phyloP scores from a whole-genome alignment of 1,140 invertebrate genomes.

The Anoplolepis gracilipes region DNA sequence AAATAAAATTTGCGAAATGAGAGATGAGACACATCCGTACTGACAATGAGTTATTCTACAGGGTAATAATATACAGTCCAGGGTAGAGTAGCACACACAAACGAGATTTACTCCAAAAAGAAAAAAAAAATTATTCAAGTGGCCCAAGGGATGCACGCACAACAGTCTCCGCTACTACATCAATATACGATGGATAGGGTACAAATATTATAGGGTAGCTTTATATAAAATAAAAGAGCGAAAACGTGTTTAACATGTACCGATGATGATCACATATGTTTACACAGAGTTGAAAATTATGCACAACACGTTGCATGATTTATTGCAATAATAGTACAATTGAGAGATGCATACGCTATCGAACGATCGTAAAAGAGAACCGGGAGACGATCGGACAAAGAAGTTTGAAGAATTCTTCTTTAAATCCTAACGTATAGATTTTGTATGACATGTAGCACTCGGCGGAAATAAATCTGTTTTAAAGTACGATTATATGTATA shows the following conservation, averaged over 20 bases:
- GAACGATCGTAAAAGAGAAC: constrained; percentile 55
- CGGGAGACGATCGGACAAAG: constrained; percentile 58
- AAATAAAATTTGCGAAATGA: not conserved
- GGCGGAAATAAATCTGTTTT: constrained; percentile 81
- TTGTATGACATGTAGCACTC: constrained; percentile 81
- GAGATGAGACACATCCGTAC: not conserved
- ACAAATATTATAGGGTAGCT: constrained; percentile 67
- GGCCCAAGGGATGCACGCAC: not conserved
- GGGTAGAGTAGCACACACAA: not conserved
- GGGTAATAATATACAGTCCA: not conserved
- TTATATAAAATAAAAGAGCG: constrained; percentile 63
- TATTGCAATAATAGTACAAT: constrained; percentile 78
- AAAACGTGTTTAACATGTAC: constrained; percentile 55
- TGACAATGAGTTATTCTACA: constrained; percentile 29
- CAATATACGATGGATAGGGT: constrained; percentile 66
- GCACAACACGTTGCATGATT: constrained; percentile 67
- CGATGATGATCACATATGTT: constrained; percentile 49
- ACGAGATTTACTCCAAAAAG: not conserved
- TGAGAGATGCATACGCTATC: constrained; percentile 64
- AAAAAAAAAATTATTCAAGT: not conserved
- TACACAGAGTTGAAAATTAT: constrained; percentile 62
- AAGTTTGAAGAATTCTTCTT: constrained; percentile 73
- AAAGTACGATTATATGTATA: constrained; percentile 75
- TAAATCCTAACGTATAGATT: constrained; percentile 80
- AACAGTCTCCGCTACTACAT: constrained; percentile 65